Base-by-base conservation (phyloP, 2,113 vertebrate species). In the Cichladusa arquata region DNA sequence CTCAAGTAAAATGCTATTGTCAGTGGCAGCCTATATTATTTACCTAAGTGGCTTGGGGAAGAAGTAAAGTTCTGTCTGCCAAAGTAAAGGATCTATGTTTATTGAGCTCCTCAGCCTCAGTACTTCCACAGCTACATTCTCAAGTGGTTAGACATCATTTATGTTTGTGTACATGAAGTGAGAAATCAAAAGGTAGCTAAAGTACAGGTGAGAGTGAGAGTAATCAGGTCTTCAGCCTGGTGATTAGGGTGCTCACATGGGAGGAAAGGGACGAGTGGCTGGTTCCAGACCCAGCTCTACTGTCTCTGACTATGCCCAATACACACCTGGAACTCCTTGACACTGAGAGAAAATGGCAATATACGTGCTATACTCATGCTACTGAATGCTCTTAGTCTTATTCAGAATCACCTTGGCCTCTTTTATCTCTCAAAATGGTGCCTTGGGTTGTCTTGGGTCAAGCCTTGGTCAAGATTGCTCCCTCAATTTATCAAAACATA, bases 171-270 rank as follows among this genome's bases (percentile, higher is more conserved):
- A 3, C 29, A 29, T 33, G 44, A 69, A 72, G 54, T 64, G 38
- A 54, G 54, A 58, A 48, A 13, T 29, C 5, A 6, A 48, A 44
- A 28, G 34, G 50, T 78, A 33, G 33, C 28, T n/a, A 61, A 22
- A 61, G 57, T 8, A 34, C 16, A 50, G 25, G 1, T 0, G 1
- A 60, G 19, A 50, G 10, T 1, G 3, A 15, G 40, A 70, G 12
- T 22, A 36, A 70, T 70, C 23, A n/a, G 14, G 23, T 47, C n/a
- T 57, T 66, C 56, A 74, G 25, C 19, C 9, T 56, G 31, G 26
- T 13, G 7, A 34, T 47, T 42, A 33, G 31, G 16, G 26, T 38
- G 15, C 13, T 61, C 25, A 9, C 1, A 1, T 3, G 5, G 28
- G 19, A 62, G 9, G 17, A 22, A 29, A 70, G 44, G 44, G 50